Evolutionary conservation across 2,888 invertebrate species (phyloP).

Genomic region (Monopis laevigella): DNA sequence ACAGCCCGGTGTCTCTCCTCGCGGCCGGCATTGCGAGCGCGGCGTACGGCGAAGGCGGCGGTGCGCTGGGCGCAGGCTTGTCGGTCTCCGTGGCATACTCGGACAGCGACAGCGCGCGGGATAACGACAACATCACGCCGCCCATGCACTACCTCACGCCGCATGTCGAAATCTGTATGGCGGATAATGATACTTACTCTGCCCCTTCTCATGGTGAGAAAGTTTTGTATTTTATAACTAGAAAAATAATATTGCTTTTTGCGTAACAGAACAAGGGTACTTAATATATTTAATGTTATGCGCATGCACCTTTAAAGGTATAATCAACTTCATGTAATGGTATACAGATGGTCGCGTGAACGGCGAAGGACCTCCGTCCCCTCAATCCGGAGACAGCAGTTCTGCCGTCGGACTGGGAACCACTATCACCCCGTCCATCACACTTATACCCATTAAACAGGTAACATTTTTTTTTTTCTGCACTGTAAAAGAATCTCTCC

Average conservation of each 20-base stretch:
- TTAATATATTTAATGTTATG: no score
- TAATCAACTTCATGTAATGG: no score
- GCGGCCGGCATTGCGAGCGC: slow-evolving; percentile 72
- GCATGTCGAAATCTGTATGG: slow-evolving; percentile 91
- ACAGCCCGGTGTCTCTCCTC: slow-evolving; percentile 78
- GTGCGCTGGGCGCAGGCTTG: slow-evolving; percentile 69
- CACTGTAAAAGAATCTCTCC: no score
- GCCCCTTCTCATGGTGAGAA: slow-evolving; percentile 52
- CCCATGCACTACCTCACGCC: slow-evolving; percentile 93
- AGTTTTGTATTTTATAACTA: no score
- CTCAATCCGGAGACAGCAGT: slow-evolving; percentile 84
- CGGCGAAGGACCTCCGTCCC: slow-evolving; percentile 76
- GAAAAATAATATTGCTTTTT: no score
- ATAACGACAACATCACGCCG: slow-evolving; percentile 87
- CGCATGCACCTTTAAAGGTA: no score
- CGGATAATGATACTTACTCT: slow-evolving; percentile 78
- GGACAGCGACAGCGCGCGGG: slow-evolving; percentile 81
- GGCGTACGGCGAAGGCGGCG: slow-evolving; percentile 65
- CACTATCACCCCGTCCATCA: slow-evolving; percentile 84
- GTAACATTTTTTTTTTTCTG: slow-evolving; percentile 37
- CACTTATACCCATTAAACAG: slow-evolving; percentile 87
- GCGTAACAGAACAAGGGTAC: no score
- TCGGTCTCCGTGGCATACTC: slow-evolving; percentile 78
- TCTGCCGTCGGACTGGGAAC: slow-evolving; percentile 66
- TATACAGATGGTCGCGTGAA: slow-evolving; percentile 66